A percentile compares a stretch with the other conserved stretches of the same genome.
These are phyloP conservation scores for Myopa tessellatipennis DNA, from an alignment of 2,888 invertebrate genomes.

Conservation along the genomic window DNA sequence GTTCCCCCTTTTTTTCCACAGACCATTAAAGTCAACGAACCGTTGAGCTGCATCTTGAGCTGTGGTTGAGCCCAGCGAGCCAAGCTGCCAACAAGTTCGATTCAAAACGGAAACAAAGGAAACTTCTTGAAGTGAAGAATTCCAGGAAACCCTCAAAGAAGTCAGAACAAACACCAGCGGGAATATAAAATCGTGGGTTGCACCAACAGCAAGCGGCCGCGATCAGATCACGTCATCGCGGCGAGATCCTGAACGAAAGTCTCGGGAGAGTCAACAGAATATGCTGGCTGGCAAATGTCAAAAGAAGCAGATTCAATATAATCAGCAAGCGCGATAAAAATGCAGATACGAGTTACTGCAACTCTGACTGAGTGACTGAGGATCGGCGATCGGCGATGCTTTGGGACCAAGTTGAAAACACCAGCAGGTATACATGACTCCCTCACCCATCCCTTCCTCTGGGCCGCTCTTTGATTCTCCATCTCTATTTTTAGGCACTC, in stretches of 20 bases:
- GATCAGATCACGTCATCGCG: slow-evolving; percentile 34
- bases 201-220: slow-evolving; percentile 4
- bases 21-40: not conserved
- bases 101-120: slow-evolving; percentile 17
- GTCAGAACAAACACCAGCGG: slow-evolving; percentile 24
- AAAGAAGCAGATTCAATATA: slow-evolving; percentile 29
- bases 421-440: not conserved
- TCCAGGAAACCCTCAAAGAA: slow-evolving; percentile 19
- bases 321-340: slow-evolving; percentile 27
- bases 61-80: not conserved
- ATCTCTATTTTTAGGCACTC: slow-evolving; percentile 20
- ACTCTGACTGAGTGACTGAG: slow-evolving; percentile 18
- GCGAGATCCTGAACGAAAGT: slow-evolving; percentile 24
- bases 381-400: not conserved
- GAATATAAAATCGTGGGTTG: slow-evolving; percentile 33
- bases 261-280: not conserved
- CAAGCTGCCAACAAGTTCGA: not conserved
- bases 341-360: slow-evolving; percentile 25
- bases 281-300: not conserved
- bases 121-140: slow-evolving; percentile 18
- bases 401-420: not conserved
- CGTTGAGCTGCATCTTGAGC: not conserved
- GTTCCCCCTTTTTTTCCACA: not conserved
- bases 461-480: not conserved
- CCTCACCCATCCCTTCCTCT: not conserved